Conservation (phyloP, 2,797 vertebrate genomes). For the Phrynocephalus guinanensis region DNA sequence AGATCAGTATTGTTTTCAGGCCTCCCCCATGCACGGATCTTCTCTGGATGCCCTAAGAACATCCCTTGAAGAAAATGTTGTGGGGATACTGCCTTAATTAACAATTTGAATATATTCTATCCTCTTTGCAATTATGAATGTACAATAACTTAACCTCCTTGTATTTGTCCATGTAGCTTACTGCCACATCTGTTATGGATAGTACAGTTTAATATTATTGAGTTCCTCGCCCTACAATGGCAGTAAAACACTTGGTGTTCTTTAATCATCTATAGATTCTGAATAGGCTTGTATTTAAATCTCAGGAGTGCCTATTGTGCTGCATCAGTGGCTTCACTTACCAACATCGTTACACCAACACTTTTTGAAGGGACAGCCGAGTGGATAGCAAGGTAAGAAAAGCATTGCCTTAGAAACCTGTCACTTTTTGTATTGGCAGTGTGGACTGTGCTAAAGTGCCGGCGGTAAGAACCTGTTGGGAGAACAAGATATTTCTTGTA, state of each 20-base stretch:
- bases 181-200: neutral
- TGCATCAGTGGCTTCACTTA: conserved; percentile 89
- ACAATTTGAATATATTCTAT: too few relatives aligned
- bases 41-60: neutral
- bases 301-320: conserved; percentile 93
- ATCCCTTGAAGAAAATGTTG: neutral
- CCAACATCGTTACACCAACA: conserved; percentile 85
- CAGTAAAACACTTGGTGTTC: neutral
- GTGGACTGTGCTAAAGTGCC: neutral
- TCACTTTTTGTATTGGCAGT: neutral
- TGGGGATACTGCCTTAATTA: neutral
- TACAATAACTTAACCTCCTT: neutral
- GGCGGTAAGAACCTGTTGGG: too few relatives aligned
- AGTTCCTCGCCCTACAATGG: neutral
- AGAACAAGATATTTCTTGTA: neutral
- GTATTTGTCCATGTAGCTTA: neutral
- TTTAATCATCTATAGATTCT: conserved; percentile 4
- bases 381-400: conserved; percentile 87
- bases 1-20: neutral
- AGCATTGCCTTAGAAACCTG: neutral
- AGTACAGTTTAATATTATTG: neutral
- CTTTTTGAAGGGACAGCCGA: conserved; percentile 90
- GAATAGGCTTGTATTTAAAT: neutral
- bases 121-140: neutral
- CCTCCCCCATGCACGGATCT: neutral